Conservation (phyloP, 2,797 vertebrate genomes). For the Sebastes alutus region DNA sequence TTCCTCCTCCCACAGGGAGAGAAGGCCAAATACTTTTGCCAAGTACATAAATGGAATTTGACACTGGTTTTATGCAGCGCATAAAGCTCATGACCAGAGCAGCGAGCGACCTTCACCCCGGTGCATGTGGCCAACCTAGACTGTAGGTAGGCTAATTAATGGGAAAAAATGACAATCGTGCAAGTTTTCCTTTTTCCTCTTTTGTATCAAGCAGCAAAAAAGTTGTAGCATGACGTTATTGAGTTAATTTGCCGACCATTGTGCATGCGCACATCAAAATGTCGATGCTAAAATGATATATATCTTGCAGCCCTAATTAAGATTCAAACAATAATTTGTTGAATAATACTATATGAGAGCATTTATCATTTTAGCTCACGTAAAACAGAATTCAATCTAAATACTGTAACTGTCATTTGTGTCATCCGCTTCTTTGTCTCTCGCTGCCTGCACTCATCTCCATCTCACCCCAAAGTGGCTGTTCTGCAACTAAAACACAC, state of each 20-base stretch:
- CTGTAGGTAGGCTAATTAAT: accelerated
- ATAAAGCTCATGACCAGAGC: no score
- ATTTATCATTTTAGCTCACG: neutral
- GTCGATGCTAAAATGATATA: neutral
- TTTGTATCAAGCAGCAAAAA: no score
- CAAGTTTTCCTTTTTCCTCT: no score
- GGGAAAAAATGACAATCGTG: no score
- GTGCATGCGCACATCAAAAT: neutral
- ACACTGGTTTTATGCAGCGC: no score
- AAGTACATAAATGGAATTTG: no score
- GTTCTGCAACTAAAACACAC: neutral
- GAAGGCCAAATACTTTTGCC: no score
- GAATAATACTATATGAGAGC: neutral
- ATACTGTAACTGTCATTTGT: neutral
- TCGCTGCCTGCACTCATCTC: neutral
- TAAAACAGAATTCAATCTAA: neutral
- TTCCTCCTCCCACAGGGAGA: no score
- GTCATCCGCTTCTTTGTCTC: neutral
- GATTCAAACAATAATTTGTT: neutral
- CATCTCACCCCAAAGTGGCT: neutral
- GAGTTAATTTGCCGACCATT: accelerated
- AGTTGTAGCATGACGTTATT: neutral
- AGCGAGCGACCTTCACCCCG: no score
- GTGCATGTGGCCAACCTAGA: no score
- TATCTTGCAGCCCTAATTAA: accelerated